Evolutionary conservation across 2,113 vertebrate genomes (phyloP).

Genomic region (Micromys minutus): DNA sequence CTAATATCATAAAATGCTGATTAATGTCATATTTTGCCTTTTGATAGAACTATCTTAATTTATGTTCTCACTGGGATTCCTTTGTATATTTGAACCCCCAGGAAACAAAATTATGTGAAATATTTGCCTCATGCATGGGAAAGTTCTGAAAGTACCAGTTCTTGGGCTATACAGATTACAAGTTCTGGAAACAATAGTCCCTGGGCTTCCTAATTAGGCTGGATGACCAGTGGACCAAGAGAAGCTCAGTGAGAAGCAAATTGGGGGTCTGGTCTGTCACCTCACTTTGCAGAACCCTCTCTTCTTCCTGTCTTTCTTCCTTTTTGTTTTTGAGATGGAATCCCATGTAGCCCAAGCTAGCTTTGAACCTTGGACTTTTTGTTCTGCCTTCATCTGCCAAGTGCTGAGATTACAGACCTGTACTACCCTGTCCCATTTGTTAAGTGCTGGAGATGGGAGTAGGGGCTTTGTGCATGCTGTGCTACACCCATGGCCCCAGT

Average conservation of each 20-base stretch:
- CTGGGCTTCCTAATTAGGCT: not conserved
- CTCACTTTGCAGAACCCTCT: not conserved
- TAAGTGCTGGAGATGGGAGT: not conserved
- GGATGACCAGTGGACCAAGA: not conserved
- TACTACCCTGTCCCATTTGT: too few species aligned
- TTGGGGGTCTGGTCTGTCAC: not conserved
- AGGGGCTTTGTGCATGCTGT: not conserved
- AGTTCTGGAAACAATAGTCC: not conserved
- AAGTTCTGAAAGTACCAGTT: not conserved
- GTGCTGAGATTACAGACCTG: not conserved
- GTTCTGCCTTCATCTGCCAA: not conserved
- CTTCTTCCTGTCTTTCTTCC: too few species aligned
- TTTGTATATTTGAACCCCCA: constrained; percentile 21
- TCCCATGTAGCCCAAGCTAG: not conserved
- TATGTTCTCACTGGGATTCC: not conserved
- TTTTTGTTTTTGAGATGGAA: not conserved
- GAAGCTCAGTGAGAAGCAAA: not conserved
- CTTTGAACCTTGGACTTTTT: not conserved
- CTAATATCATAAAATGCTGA: constrained; percentile 26
- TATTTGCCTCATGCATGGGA: not conserved
- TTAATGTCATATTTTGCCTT: constrained; percentile 39
- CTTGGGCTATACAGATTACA: not conserved
- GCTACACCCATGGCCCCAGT: too few species aligned
- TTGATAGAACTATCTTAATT: constrained; percentile 27
- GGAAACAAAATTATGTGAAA: constrained; percentile 13